Evolutionary conservation across 2,888 invertebrate genomes (phyloP).

Genomic region (Netelia virgata): DNA sequence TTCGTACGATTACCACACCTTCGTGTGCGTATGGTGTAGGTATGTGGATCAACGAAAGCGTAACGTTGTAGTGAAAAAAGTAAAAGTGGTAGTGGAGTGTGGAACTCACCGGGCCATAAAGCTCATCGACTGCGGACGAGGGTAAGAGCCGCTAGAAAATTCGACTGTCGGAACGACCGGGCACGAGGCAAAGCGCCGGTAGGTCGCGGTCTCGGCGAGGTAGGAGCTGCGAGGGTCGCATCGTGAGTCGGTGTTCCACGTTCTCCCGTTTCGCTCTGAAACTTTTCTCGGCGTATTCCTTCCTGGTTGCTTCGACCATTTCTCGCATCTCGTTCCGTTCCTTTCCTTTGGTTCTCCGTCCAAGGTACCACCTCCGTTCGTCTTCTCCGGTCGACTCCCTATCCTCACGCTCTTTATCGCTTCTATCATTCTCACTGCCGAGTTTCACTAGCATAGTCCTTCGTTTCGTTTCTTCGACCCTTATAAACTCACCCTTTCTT

Average conservation of each 20-base stretch:
- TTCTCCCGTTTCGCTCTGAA: constrained; percentile 22
- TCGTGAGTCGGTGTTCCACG: constrained; percentile 4
- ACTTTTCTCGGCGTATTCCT: constrained; percentile 28
- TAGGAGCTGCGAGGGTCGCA: no score
- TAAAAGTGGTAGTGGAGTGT: constrained; percentile 20
- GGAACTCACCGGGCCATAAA: constrained; percentile 42
- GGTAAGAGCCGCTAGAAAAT: constrained; percentile 54
- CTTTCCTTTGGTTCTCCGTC: neutral
- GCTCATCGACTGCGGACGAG: constrained; percentile 52
- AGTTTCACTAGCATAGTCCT: constrained; percentile 24
- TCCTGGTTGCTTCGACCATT: constrained; percentile 10
- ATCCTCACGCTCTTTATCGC: constrained; percentile 47
- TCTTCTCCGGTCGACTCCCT: constrained; percentile 16
- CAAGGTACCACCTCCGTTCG: constrained; percentile 3
- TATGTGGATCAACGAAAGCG: no score
- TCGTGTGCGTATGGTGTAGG: neutral
- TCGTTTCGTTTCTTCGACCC: constrained; percentile 12
- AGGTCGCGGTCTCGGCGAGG: no score
- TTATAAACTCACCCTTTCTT: neutral
- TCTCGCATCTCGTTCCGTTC: constrained; percentile 9
- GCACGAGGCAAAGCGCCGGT: neutral
- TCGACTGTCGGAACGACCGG: constrained; percentile 38
- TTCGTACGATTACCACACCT: neutral
- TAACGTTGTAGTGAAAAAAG: neutral
- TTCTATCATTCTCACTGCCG: constrained; percentile 56